These are phyloP conservation scores for Sebastiscus tertius DNA, from an alignment of 2,797 vertebrate species.

Conservation along the genomic window DNA sequence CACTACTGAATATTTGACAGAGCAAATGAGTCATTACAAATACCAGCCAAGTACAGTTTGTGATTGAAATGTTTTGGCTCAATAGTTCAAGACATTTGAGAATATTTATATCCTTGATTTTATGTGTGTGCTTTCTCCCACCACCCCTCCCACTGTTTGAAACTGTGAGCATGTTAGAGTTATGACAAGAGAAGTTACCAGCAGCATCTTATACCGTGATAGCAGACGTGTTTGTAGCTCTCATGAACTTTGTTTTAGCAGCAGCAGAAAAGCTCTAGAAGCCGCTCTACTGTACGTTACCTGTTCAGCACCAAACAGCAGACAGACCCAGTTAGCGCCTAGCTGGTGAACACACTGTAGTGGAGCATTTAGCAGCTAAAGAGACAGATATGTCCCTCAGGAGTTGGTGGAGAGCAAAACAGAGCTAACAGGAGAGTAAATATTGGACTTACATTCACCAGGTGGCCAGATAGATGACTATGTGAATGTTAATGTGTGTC, in stretches of 20 bases:
- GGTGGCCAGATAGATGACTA: not conserved
- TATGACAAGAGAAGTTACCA: not conserved
- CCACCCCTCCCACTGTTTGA: not conserved
- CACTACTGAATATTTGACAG: conserved; percentile 26
- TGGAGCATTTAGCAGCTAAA: not conserved
- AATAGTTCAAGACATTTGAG: conserved; percentile 18
- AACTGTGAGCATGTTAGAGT: not conserved
- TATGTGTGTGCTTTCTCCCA: not conserved
- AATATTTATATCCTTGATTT: conserved; percentile 6
- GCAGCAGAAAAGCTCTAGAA: not conserved
- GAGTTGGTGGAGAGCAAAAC: not conserved
- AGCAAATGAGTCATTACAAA: conserved; percentile 31
- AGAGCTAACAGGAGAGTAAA: not conserved
- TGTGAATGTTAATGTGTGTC: not conserved
- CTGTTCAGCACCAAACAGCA: not conserved
- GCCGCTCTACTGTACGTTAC: not conserved
- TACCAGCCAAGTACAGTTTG: not conserved
- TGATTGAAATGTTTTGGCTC: conserved; percentile 26
- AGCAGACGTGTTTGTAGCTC: not conserved
- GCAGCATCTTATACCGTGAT: not conserved
- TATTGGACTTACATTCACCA: not conserved
- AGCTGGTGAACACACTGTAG: not conserved
- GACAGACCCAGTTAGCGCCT: not conserved
- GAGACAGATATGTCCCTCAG: not conserved
- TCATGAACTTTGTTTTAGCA: not conserved